Evolutionary conservation across 2,888 invertebrate genomes (phyloP).

Genomic region (Orgyia antiqua): DNA sequence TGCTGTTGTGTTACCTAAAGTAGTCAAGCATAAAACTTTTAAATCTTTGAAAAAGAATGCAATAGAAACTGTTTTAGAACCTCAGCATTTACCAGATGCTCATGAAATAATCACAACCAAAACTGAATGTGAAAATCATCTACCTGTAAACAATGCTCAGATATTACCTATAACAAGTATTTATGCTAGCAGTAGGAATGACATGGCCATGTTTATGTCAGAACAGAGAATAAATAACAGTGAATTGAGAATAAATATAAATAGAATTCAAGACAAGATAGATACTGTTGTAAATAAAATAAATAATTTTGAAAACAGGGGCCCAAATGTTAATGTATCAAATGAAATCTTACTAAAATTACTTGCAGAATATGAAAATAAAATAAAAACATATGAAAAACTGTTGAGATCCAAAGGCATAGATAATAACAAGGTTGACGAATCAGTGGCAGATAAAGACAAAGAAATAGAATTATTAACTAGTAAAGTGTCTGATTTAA

Average conservation of each 20-base stretch:
- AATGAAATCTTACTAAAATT: conserved; percentile 52
- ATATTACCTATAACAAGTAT: conserved; percentile 40
- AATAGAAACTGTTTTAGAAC: conserved; percentile 28
- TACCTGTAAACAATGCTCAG: conserved; percentile 31
- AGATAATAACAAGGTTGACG: conserved; percentile 21
- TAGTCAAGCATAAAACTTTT: conserved; percentile 42
- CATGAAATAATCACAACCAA: conserved; percentile 22
- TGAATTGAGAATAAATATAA: conserved; percentile 62
- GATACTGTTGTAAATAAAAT: conserved; percentile 49
- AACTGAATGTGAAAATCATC: conserved; percentile 22
- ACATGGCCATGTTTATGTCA: conserved; percentile 45
- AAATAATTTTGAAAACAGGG: conserved; percentile 29
- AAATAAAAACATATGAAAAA: conserved; percentile 60
- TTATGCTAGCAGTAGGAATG: conserved; percentile 26
- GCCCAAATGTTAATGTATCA: conserved; percentile 29
- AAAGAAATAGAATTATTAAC: conserved; percentile 17
- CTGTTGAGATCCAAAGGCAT: conserved; percentile 33
- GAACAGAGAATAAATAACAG: conserved; percentile 63
- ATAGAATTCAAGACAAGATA: conserved; percentile 55
- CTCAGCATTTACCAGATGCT: conserved; percentile 26
- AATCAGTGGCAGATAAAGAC: conserved; percentile 8
- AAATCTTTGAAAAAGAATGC: conserved; percentile 37
- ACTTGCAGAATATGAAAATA: conserved; percentile 59
- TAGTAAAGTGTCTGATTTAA: conserved; percentile 28
- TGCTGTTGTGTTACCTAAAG: conserved; percentile 32